Percentiles rank a stretch among this genome's conserved stretches.
These are phyloP conservation scores for Thera obeliscata DNA, from an alignment of 2,888 invertebrate genomes.

Conservation along the genomic window DNA sequence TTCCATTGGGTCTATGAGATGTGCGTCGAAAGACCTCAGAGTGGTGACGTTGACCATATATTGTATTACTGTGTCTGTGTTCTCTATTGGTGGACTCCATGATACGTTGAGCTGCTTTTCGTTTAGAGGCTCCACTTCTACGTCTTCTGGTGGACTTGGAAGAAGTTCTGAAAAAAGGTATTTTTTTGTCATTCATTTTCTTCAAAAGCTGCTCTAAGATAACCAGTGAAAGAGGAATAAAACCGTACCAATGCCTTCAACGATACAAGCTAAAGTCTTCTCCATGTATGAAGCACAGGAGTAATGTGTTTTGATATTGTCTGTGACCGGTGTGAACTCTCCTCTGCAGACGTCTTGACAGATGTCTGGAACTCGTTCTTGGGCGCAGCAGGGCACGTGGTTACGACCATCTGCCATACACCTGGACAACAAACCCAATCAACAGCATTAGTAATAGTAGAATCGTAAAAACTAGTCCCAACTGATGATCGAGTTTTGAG, in stretches of 20 bases:
- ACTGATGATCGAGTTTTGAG: neutral
- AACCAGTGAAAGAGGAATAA: neutral
- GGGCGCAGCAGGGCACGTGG: conserved; percentile 93
- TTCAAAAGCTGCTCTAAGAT: neutral
- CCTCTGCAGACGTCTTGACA: conserved; percentile 94
- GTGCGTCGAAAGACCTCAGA: conserved; percentile 87
- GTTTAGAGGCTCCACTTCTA: conserved; percentile 89
- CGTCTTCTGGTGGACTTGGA: conserved; percentile 89
- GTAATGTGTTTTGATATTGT: conserved; percentile 92
- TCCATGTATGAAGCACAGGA: conserved; percentile 93
- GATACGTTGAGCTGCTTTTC: conserved; percentile 89
- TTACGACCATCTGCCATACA: conserved; percentile 93
- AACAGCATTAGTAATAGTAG: neutral
- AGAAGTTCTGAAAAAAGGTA: conserved; percentile 83
- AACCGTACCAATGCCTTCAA: conserved; percentile 88
- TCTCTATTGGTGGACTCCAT: conserved; percentile 88
- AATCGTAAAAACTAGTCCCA: neutral
- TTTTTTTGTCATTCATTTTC: neutral
- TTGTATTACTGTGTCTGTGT: conserved; percentile 86
- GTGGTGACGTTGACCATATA: conserved; percentile 90
- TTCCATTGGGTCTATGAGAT: conserved; percentile 78
- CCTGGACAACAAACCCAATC: conserved; percentile 49
- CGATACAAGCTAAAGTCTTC: conserved; percentile 92
- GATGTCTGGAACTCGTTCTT: conserved; percentile 92
- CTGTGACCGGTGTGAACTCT: conserved; percentile 93